Conservation (phyloP, 2,113 vertebrate species). For the Carlito syrichta region DNA sequence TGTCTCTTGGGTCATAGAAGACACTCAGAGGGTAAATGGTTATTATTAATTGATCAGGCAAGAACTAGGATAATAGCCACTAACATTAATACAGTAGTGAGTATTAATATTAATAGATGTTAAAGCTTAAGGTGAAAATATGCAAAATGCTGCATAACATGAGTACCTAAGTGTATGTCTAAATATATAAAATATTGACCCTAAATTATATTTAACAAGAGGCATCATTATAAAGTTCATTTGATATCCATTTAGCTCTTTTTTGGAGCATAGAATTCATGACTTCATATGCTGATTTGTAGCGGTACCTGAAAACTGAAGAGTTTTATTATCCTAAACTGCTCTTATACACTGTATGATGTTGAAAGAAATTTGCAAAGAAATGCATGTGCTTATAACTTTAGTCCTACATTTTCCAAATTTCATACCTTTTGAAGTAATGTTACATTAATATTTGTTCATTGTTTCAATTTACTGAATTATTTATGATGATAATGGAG, state of each 20-base stretch:
- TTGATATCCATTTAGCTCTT: neutral
- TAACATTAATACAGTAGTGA: neutral
- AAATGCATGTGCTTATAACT: slow-evolving; percentile 27
- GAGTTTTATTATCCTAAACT: slow-evolving; percentile 52
- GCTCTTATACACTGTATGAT: neutral
- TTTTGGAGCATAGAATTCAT: slow-evolving; percentile 42
- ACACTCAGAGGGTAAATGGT: neutral
- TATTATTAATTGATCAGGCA: neutral
- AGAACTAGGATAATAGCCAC: neutral
- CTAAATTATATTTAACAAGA: neutral
- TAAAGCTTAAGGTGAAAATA: neutral
- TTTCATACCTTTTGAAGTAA: slow-evolving; percentile 15
- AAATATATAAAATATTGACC: neutral
- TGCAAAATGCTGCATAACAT: neutral
- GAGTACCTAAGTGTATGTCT: neutral
- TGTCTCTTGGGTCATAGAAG: neutral
- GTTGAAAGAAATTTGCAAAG: neutral
- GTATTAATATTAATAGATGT: neutral
- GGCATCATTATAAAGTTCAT: neutral
- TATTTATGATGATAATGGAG: slow-evolving; percentile 17
- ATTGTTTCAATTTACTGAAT: neutral
- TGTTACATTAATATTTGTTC: neutral
- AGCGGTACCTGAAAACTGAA: slow-evolving; percentile 36
- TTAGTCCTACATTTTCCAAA: slow-evolving; percentile 28
- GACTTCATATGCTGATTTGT: slow-evolving; percentile 18